Evolutionary conservation across 2,888 invertebrate genomes (phyloP).

Genomic region (Polydrusus pterygomalis): DNA sequence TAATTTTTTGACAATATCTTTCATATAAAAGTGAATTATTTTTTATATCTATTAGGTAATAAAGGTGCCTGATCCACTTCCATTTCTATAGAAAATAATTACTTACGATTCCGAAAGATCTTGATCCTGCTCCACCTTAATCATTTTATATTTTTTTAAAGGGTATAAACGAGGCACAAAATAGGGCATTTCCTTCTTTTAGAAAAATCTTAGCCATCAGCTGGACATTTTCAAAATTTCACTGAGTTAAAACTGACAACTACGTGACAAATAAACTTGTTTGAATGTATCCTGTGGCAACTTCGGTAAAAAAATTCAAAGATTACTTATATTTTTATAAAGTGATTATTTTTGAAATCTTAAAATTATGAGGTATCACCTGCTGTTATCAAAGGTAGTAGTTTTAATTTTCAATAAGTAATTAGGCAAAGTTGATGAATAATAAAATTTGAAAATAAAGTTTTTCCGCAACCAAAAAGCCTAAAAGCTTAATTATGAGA

Average conservation of each 20-base stretch:
- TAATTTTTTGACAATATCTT: too few relatives aligned
- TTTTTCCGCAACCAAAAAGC: too few relatives aligned
- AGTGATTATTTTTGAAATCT: background rate
- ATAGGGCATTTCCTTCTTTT: constrained; percentile 3
- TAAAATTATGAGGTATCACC: background rate
- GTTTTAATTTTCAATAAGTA: background rate
- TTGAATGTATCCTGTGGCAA: constrained; percentile 39
- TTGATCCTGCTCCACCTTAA: background rate
- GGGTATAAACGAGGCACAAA: constrained; percentile 7
- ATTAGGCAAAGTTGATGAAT: too few relatives aligned
- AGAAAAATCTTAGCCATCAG: constrained; percentile 20
- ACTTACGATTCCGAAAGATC: constrained; percentile 16
- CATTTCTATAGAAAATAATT: background rate
- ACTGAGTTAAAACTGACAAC: constrained; percentile 16
- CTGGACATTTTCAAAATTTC: background rate
- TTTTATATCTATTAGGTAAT: too few relatives aligned
- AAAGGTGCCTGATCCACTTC: too few relatives aligned
- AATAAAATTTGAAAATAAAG: too few relatives aligned
- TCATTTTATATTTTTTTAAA: constrained; percentile 26
- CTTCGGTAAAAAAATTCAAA: constrained; percentile 20
- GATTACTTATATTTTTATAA: constrained; percentile 3
- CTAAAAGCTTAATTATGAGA: too few relatives aligned
- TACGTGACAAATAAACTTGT: constrained; percentile 27
- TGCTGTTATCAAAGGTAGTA: constrained; percentile 14
- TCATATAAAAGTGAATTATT: too few relatives aligned